Evolutionary conservation across 1,140 invertebrate species (phyloP).

Genomic region (Drosophila novamexicana): DNA sequence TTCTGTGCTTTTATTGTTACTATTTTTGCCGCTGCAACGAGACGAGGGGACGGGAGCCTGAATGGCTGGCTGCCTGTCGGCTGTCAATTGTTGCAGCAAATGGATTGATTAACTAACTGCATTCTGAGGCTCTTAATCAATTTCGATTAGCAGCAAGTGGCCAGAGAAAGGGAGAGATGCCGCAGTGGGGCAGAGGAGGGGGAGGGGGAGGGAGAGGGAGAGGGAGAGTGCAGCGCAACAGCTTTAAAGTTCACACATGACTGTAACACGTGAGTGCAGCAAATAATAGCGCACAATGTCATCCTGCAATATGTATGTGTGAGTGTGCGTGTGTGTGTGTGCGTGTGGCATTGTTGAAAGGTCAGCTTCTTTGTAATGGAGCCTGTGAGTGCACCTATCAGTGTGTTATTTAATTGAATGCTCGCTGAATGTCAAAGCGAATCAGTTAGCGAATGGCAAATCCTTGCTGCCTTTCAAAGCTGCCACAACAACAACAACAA

Average conservation of each 20-base stretch:
- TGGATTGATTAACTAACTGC: slow-evolving; percentile 36
- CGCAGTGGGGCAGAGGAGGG: too few relatives aligned
- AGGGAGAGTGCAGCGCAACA: slow-evolving; percentile 31
- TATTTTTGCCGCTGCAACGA: neutral
- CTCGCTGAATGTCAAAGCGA: slow-evolving; percentile 19
- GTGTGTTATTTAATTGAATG: slow-evolving; percentile 32
- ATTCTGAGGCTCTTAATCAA: slow-evolving; percentile 46
- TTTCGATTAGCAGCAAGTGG: slow-evolving; percentile 52
- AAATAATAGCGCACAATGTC: slow-evolving; percentile 28
- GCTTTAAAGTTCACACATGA: slow-evolving; percentile 25
- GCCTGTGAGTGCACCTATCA: slow-evolving; percentile 9
- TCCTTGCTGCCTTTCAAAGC: neutral
- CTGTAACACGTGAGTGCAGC: slow-evolving; percentile 20
- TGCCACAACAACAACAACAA: neutral
- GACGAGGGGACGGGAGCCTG: neutral
- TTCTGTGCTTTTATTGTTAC: neutral
- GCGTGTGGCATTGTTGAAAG: slow-evolving; percentile 23
- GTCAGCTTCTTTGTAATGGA: slow-evolving; percentile 13
- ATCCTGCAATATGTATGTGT: slow-evolving; percentile 32
- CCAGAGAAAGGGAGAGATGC: slow-evolving; percentile 8
- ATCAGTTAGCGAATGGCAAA: slow-evolving; percentile 12
- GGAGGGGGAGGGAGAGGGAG: slow-evolving; percentile 9
- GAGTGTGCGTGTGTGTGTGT: neutral
- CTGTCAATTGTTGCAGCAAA: slow-evolving; percentile 33
- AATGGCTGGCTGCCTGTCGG: neutral